Conservation (phyloP, 2,888 invertebrate genomes). For the Rhimphoctona megacephalus region DNA sequence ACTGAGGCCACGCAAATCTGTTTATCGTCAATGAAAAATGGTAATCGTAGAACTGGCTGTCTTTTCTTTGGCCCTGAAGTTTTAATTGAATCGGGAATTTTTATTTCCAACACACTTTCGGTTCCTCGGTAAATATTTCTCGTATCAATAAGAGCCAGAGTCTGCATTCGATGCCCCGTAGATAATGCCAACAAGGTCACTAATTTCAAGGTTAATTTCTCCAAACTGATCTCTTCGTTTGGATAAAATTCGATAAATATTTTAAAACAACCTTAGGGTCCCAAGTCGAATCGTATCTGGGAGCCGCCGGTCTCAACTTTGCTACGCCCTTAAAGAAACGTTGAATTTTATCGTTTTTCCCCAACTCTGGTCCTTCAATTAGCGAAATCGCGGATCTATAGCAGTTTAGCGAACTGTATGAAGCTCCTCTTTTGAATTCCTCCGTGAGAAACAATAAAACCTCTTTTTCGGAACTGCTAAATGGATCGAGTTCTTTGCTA, state of each 20-base stretch:
- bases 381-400: no score
- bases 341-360: no score
- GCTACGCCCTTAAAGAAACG: slow-evolving; percentile 2
- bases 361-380: no score
- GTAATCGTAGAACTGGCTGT: slow-evolving; percentile 47
- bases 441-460: no score
- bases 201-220: slow-evolving; percentile 50
- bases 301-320: slow-evolving; percentile 39
- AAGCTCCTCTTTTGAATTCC: no score
- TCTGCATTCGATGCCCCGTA: slow-evolving; percentile 64
- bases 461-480: no score
- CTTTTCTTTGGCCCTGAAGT: slow-evolving; percentile 53
- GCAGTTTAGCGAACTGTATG: no score
- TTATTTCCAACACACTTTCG: slow-evolving; percentile 43
- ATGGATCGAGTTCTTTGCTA: no score
- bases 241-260: slow-evolving; percentile 48
- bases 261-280: slow-evolving; percentile 35
- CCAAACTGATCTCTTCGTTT: slow-evolving; percentile 45
- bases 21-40: slow-evolving; percentile 27
- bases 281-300: slow-evolving; percentile 47
- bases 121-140: slow-evolving; percentile 44
- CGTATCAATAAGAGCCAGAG: slow-evolving; percentile 47
- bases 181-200: slow-evolving; percentile 58
- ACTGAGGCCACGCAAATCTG: slow-evolving; percentile 41
- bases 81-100: slow-evolving; percentile 54